Conservation (phyloP, 2,113 vertebrate species). For the Pseudonaja textilis region DNA sequence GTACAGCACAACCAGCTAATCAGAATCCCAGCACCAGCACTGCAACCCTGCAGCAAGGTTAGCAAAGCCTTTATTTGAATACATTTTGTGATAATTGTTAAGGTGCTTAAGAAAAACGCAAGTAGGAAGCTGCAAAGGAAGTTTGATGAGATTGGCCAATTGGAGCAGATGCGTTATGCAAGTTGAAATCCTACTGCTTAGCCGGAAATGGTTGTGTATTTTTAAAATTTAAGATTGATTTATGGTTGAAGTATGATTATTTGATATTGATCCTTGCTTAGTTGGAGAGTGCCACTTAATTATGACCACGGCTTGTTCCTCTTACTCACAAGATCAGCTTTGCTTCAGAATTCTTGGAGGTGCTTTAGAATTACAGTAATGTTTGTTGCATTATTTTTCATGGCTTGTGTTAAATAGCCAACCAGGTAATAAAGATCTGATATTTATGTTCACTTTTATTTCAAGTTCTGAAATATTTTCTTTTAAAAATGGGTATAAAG, state of each 20-base stretch:
- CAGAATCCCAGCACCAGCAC: conserved; percentile 84
- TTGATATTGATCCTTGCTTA: neutral
- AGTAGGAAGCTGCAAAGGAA: neutral
- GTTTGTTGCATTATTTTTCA: neutral
- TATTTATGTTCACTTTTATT: neutral
- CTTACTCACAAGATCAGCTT: neutral
- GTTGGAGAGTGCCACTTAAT: neutral
- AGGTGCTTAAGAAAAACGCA: neutral
- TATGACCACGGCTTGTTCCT: neutral
- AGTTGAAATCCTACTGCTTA: neutral
- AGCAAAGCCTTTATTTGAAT: conserved; percentile 21
- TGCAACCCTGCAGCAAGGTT: conserved; percentile 87
- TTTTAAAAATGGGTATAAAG: too few relatives aligned
- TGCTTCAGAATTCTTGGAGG: neutral
- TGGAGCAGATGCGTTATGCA: neutral
- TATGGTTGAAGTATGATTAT: neutral
- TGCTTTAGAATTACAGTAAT: neutral
- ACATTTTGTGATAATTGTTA: neutral
- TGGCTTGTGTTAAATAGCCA: too few relatives aligned
- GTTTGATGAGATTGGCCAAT: neutral
- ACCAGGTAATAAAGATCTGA: neutral
- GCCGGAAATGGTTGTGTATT: neutral
- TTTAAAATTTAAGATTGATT: neutral
- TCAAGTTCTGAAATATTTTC: neutral
- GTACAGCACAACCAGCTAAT: conserved; percentile 73